A percentile compares a stretch with the other conserved stretches of the same genome.
These are phyloP conservation scores for Heliconius charithonia DNA, from an alignment of 2,888 invertebrate genomes.

Conservation along the genomic window DNA sequence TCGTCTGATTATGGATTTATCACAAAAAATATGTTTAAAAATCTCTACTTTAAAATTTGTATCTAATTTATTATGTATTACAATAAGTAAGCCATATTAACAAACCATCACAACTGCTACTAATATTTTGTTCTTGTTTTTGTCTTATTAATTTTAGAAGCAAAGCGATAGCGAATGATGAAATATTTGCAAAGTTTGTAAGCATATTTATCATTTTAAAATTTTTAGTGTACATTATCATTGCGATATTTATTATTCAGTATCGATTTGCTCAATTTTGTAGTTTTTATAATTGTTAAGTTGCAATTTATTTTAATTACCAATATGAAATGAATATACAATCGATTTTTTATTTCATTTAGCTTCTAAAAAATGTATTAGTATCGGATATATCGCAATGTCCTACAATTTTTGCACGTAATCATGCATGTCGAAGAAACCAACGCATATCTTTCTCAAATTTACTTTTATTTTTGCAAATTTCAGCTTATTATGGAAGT, in stretches of 20 bases:
- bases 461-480: conserved; percentile 61
- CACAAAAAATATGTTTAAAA: not conserved
- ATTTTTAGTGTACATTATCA: not conserved
- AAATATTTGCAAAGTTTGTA: not conserved
- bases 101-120: not conserved
- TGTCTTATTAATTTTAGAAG: not conserved
- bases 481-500: conserved; percentile 83
- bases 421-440: conserved; percentile 42
- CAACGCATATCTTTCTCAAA: conserved; percentile 32
- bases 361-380: not conserved
- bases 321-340: not conserved
- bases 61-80: not conserved
- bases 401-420: conserved; percentile 8
- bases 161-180: conserved; percentile 1
- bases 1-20: not conserved
- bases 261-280: not conserved
- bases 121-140: conserved; percentile 6
- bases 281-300: not conserved
- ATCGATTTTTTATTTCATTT: not conserved
- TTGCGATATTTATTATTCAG: not conserved
- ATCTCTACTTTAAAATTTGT: not conserved
- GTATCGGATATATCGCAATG: conserved; percentile 4
- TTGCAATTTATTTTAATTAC: not conserved
- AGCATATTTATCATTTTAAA: not conserved
- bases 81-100: not conserved